A percentile compares a stretch with the other conserved stretches of the same genome.
These are phyloP conservation scores for Novumbra hubbsi DNA, from an alignment of 2,797 vertebrate genomes.

Conservation along the genomic window DNA sequence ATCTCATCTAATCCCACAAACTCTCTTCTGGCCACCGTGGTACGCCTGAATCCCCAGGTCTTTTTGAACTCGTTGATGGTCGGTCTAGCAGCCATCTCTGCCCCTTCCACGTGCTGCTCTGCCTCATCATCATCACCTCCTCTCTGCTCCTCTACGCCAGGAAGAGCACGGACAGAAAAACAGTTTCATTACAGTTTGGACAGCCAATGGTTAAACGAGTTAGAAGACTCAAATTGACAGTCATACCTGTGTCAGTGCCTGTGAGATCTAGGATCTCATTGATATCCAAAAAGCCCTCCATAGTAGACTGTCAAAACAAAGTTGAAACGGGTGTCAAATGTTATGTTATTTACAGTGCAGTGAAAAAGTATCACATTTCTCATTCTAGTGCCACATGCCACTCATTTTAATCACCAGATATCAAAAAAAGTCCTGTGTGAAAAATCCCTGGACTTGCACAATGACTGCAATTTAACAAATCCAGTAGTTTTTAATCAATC, in stretches of 20 bases:
- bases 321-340: not conserved
- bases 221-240: not conserved
- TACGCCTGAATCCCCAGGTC: slow-evolving; percentile 93
- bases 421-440: no score
- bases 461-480: no score
- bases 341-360: not conserved
- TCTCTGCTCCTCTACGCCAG: slow-evolving; percentile 44
- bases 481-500: no score
- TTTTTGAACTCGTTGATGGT: slow-evolving; percentile 87
- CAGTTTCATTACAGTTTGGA: not conserved
- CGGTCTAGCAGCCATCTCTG: slow-evolving; percentile 63
- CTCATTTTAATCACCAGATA: no score
- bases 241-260: slow-evolving; percentile 54
- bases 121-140: slow-evolving; percentile 12
- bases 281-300: slow-evolving; percentile 47
- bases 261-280: slow-evolving; percentile 35
- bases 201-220: not conserved
- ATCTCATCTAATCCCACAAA: slow-evolving; percentile 67
- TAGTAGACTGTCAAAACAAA: slow-evolving; percentile 24
- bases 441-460: no score
- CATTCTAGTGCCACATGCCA: no score
- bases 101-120: slow-evolving; percentile 39
- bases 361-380: no score
- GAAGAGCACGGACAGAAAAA: slow-evolving; percentile 4
- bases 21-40: slow-evolving; percentile 90